Percentiles rank a stretch among this genome's conserved stretches.
Conservation (phyloP, 2,888 invertebrate species). For the Physocephala rufipes region DNA sequence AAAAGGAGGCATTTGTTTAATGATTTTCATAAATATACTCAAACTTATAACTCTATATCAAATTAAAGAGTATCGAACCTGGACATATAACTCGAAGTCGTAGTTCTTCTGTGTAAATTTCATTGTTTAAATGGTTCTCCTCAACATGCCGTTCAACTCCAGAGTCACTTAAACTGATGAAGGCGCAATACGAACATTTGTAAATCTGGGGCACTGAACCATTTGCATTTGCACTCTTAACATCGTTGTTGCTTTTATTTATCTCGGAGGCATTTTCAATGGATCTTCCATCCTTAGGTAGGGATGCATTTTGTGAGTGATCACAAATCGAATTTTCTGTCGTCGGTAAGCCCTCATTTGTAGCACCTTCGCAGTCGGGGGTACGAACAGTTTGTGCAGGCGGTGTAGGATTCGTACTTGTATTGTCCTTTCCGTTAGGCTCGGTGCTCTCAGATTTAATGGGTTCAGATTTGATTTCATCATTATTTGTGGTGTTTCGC, state of each 20-base stretch:
- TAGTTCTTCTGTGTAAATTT: slow-evolving; percentile 8
- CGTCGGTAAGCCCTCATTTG: slow-evolving; percentile 6
- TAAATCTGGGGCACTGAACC: slow-evolving; percentile 41
- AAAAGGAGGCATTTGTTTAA: slow-evolving; percentile 1
- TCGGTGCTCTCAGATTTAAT: slow-evolving; percentile 62
- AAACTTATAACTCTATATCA: no score
- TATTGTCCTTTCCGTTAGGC: slow-evolving; percentile 55
- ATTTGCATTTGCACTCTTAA: slow-evolving; percentile 20
- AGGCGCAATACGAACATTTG: slow-evolving; percentile 60
- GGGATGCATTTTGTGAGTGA: background rate
- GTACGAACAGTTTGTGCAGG: slow-evolving; percentile 41
- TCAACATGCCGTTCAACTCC: slow-evolving; percentile 47
- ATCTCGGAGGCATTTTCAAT: background rate
- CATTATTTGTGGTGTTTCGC: slow-evolving; percentile 52
- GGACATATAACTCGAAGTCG: slow-evolving; percentile 71
- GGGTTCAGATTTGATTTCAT: slow-evolving; percentile 64
- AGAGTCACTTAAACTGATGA: slow-evolving; percentile 54
- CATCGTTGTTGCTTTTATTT: slow-evolving; percentile 3
- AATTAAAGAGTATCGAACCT: slow-evolving; percentile 53
- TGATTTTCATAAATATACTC: no score
- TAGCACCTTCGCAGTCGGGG: slow-evolving; percentile 31
- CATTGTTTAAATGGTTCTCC: slow-evolving; percentile 7
- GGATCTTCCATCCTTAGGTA: background rate
- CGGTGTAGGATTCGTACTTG: slow-evolving; percentile 58
- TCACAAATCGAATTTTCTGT: slow-evolving; percentile 16